phyloP scores from a whole-genome alignment of 2,888 invertebrate species.

The Serrognathus titanus region DNA sequence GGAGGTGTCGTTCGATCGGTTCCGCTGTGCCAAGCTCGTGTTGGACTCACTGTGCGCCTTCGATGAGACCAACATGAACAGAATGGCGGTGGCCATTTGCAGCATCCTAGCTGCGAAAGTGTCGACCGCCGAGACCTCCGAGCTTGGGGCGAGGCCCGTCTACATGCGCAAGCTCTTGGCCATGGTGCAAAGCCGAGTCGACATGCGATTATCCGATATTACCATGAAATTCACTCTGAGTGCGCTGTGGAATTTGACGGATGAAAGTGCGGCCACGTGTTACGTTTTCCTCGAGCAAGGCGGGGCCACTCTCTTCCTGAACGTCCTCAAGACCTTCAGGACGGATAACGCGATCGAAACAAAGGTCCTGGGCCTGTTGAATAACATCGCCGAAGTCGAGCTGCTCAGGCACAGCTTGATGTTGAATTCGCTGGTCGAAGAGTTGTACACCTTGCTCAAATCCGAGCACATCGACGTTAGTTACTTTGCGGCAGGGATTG shows the following conservation, averaged over 20 bases:
- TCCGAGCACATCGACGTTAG: slow-evolving; percentile 65
- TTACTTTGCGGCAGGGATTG: slow-evolving; percentile 70
- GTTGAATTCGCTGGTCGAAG: slow-evolving; percentile 32
- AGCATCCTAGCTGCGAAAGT: slow-evolving; percentile 60
- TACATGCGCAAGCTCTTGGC: slow-evolving; percentile 67
- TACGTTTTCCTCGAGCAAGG: slow-evolving; percentile 64
- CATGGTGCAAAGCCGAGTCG: slow-evolving; percentile 53
- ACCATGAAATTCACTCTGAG: slow-evolving; percentile 74
- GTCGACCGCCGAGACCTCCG: slow-evolving; percentile 64
- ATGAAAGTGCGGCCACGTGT: slow-evolving; percentile 71
- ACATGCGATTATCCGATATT: slow-evolving; percentile 54
- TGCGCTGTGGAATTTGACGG: slow-evolving; percentile 76
- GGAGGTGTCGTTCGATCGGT: slow-evolving; percentile 50
- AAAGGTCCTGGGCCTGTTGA: slow-evolving; percentile 68
- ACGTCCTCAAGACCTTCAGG: slow-evolving; percentile 61
- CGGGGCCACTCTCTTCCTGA: slow-evolving; percentile 64
- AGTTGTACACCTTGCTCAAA: slow-evolving; percentile 40
- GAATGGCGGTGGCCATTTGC: slow-evolving; percentile 78
- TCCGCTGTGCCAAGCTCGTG: slow-evolving; percentile 65
- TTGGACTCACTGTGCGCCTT: slow-evolving; percentile 68
- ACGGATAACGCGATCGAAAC: slow-evolving; percentile 68
- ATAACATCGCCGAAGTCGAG: slow-evolving; percentile 72
- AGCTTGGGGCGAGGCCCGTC: slow-evolving; percentile 60
- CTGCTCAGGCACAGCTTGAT: slow-evolving; percentile 45
- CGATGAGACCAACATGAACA: slow-evolving; percentile 66